Evolutionary conservation across 2,113 vertebrate genomes (phyloP).

Genomic region (Bettongia penicillata): DNA sequence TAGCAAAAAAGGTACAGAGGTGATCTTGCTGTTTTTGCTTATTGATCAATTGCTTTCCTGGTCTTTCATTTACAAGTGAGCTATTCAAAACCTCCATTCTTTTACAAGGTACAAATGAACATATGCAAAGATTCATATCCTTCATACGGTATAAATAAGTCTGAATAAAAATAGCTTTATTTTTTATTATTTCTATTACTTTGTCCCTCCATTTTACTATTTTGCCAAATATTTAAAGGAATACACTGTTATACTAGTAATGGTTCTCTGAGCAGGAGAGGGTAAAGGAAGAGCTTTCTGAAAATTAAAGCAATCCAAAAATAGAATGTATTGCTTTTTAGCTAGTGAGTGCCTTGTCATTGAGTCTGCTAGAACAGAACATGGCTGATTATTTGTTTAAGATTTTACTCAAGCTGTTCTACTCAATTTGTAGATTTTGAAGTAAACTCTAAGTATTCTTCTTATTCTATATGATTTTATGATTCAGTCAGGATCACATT

Average conservation of each 20-base stretch:
- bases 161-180: neutral
- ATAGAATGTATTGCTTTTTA: neutral
- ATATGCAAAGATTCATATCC: neutral
- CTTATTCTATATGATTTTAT: neutral
- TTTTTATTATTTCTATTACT: neutral
- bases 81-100: no score
- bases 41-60: no score
- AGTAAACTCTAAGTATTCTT: neutral
- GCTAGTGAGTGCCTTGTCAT: neutral
- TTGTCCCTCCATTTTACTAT: neutral
- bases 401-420: neutral
- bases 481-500: neutral
- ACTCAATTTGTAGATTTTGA: neutral
- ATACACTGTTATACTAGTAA: accelerated
- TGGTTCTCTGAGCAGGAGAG: neutral
- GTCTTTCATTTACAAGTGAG: no score
- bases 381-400: neutral
- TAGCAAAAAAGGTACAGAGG: no score
- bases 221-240: neutral
- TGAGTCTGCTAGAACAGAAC: neutral
- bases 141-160: neutral
- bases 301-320: neutral
- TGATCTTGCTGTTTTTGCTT: no score
- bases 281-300: neutral
- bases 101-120: neutral